These are phyloP conservation scores for Oryzias javanicus DNA, from an alignment of 2,113 vertebrate species.

Conservation along the genomic window DNA sequence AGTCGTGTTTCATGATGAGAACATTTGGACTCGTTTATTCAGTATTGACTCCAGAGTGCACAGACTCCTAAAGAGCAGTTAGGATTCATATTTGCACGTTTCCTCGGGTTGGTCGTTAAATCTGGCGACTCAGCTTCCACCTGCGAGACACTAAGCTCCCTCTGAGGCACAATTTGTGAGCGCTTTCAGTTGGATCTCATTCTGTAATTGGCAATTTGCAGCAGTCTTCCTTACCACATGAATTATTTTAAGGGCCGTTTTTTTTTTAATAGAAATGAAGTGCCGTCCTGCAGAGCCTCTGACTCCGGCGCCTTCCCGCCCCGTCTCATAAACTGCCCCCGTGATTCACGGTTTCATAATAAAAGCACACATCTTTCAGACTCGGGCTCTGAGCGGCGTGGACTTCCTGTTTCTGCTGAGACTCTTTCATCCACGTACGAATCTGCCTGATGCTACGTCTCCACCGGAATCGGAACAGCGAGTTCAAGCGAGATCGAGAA, in stretches of 20 bases:
- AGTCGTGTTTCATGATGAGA: neutral
- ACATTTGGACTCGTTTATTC: constrained; percentile 9
- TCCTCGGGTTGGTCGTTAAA: constrained; percentile 21
- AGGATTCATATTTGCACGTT: constrained; percentile 39
- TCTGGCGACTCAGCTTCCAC: constrained; percentile 10
- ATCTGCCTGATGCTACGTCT: too few relatives aligned
- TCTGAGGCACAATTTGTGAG: constrained; percentile 24
- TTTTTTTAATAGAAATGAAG: constrained; percentile 19
- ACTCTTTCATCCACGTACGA: too few relatives aligned
- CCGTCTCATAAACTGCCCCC: constrained; percentile 10
- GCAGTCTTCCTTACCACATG: constrained; percentile 9
- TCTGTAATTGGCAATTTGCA: constrained; percentile 45
- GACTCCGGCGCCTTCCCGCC: neutral
- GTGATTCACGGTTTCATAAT: constrained; percentile 2
- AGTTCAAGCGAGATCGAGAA: too few relatives aligned
- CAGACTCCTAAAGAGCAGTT: constrained; percentile 14
- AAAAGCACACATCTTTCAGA: constrained; percentile 12
- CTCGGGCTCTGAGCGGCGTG: neutral
- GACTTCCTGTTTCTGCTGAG: too few relatives aligned
- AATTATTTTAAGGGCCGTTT: constrained; percentile 12
- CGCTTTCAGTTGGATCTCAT: constrained; percentile 17
- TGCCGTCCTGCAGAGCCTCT: neutral
- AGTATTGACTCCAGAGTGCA: constrained; percentile 16
- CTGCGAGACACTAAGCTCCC: constrained; percentile 22
- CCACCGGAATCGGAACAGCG: too few relatives aligned